A percentile compares a stretch with the other conserved stretches of the same genome.
Conservation (phyloP, 2,113 vertebrate genomes). For the Zootoca vivipara region DNA sequence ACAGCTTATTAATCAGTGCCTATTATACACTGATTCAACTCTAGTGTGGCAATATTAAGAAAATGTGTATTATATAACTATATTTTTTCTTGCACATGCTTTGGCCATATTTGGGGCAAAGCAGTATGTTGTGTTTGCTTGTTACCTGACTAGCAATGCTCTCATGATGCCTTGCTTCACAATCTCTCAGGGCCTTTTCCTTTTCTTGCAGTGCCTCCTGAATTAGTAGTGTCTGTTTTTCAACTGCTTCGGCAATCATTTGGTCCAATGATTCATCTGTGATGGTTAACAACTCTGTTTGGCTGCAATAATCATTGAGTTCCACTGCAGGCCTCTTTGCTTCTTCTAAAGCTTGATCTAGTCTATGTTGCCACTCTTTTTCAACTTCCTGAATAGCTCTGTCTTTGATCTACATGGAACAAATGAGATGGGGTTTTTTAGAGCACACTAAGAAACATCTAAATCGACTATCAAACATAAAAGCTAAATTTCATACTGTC, state of each 20-base stretch:
- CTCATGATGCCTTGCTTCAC: conserved; percentile 76
- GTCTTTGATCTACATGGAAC: conserved; percentile 70
- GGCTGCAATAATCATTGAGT: conserved; percentile 71
- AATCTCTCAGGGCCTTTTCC: conserved; percentile 65
- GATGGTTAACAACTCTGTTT: conserved; percentile 72
- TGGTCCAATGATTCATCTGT: conserved; percentile 41
- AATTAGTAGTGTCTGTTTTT: conserved; percentile 64
- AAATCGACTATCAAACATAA: neutral
- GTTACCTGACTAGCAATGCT: conserved; percentile 84
- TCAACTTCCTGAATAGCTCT: conserved; percentile 75
- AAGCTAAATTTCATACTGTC: neutral
- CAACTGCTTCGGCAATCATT: conserved; percentile 38
- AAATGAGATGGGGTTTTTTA: conserved; percentile 1
- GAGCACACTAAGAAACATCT: neutral
- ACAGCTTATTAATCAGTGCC: neutral
- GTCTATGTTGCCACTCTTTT: conserved; percentile 77
- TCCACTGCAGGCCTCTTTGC: conserved; percentile 58
- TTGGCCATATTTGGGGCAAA: neutral
- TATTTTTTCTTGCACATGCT: neutral
- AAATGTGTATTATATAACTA: neutral
- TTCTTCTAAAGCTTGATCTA: conserved; percentile 72
- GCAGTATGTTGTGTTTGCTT: neutral
- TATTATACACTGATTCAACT: neutral
- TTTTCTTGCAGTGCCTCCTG: conserved; percentile 74
- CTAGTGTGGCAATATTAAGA: neutral